phyloP scores from a whole-genome alignment of 2,888 invertebrate genomes.

The Alcis repandata region DNA sequence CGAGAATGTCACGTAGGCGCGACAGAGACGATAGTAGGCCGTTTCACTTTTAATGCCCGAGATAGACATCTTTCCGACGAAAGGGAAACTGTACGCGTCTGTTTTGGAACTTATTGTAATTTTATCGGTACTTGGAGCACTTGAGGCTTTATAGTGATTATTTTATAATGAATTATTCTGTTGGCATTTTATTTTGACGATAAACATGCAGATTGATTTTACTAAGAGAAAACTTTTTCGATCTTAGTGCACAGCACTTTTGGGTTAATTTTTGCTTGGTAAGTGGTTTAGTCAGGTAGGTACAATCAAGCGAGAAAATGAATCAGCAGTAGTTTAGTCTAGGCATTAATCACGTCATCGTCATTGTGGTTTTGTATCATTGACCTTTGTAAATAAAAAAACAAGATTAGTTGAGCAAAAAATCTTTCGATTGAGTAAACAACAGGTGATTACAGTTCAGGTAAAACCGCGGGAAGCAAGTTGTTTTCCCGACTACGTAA shows the following conservation, averaged over 20 bases:
- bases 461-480: neutral
- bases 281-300: neutral
- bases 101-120: conserved; percentile 62
- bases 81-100: conserved; percentile 74
- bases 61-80: conserved; percentile 76
- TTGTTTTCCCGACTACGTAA: too few species aligned
- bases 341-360: conserved; percentile 21
- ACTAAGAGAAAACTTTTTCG: neutral
- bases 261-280: neutral
- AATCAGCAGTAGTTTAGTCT: conserved; percentile 22
- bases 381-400: conserved; percentile 14
- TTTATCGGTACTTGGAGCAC: conserved; percentile 38
- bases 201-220: conserved; percentile 1
- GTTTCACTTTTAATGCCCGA: conserved; percentile 69
- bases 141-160: conserved; percentile 5
- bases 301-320: conserved; percentile 6
- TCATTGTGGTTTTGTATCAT: conserved; percentile 17
- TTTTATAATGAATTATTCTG: neutral
- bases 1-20: conserved; percentile 68
- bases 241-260: neutral
- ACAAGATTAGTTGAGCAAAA: conserved; percentile 1
- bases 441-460: neutral
- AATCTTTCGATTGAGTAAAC: neutral
- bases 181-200: conserved; percentile 7
- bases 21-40: conserved; percentile 62